Evolutionary conservation across 2,797 vertebrate genomes (phyloP).

Genomic region (Gobio occitaniae): DNA sequence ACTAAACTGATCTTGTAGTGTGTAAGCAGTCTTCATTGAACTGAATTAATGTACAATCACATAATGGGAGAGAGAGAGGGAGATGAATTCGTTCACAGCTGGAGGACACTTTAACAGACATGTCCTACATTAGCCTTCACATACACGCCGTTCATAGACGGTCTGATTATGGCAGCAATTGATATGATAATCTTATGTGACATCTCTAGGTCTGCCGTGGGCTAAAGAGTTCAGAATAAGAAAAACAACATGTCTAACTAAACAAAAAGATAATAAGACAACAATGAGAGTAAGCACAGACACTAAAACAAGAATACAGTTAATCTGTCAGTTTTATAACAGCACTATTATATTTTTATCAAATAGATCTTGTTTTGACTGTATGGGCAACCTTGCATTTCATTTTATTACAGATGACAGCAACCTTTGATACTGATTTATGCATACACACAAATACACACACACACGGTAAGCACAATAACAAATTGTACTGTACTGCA

Average conservation of each 20-base stretch:
- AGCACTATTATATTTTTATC: conserved; percentile 8
- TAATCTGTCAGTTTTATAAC: background rate
- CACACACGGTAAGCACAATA: background rate
- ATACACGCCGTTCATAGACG: conserved; percentile 8
- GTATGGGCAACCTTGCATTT: background rate
- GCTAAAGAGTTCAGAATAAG: conserved; percentile 6
- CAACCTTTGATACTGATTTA: background rate
- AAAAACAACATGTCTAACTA: conserved; percentile 13
- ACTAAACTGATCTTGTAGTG: background rate
- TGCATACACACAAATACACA: conserved; percentile 29
- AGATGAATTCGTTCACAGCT: conserved; percentile 62
- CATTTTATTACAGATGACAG: background rate
- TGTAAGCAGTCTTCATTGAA: conserved; percentile 4
- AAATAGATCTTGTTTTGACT: background rate
- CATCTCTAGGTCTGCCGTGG: conserved; percentile 23
- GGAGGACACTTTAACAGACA: conserved; percentile 74
- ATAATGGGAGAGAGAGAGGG: conserved; percentile 45
- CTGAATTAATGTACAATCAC: conserved; percentile 19
- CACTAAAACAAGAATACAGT: background rate
- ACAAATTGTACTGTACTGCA: background rate
- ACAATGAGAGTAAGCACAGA: background rate
- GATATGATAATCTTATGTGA: conserved; percentile 26
- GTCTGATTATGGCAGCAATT: conserved; percentile 22
- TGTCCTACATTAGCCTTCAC: conserved; percentile 70
- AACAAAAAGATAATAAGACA: background rate